Evolutionary conservation across 2,113 vertebrate genomes (phyloP).

Genomic region (Pardalotus punctatus): DNA sequence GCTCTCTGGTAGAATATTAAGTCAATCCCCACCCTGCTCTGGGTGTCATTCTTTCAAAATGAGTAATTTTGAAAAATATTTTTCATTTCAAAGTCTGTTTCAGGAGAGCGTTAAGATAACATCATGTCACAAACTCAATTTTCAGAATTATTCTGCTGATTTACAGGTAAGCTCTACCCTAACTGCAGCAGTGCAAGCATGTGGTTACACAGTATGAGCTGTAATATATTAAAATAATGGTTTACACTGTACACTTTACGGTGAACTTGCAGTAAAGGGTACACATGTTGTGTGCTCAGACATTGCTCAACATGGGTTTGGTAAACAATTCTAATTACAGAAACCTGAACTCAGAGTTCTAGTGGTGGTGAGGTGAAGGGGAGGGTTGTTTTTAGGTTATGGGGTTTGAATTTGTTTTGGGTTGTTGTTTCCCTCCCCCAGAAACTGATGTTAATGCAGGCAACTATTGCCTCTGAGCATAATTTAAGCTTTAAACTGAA

Average conservation of each 20-base stretch:
- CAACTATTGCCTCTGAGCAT: background rate
- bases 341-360: background rate
- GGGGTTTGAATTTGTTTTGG: background rate
- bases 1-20: background rate
- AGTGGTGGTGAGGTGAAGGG: background rate
- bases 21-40: background rate
- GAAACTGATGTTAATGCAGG: background rate
- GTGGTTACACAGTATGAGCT: background rate
- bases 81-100: background rate
- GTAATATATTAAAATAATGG: background rate
- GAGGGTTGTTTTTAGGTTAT: background rate
- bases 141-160: background rate
- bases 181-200: background rate
- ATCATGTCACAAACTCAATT: background rate
- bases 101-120: background rate
- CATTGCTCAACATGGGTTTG: background rate
- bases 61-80: background rate
- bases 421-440: background rate
- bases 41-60: background rate
- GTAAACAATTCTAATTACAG: slow-evolving; percentile 16
- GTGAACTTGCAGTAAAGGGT: background rate
- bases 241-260: background rate
- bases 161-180: background rate
- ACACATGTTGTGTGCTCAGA: background rate
- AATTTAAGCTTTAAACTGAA: background rate